Evolutionary conservation across 2,113 vertebrate genomes (phyloP).

Genomic region (Marmota monax): DNA sequence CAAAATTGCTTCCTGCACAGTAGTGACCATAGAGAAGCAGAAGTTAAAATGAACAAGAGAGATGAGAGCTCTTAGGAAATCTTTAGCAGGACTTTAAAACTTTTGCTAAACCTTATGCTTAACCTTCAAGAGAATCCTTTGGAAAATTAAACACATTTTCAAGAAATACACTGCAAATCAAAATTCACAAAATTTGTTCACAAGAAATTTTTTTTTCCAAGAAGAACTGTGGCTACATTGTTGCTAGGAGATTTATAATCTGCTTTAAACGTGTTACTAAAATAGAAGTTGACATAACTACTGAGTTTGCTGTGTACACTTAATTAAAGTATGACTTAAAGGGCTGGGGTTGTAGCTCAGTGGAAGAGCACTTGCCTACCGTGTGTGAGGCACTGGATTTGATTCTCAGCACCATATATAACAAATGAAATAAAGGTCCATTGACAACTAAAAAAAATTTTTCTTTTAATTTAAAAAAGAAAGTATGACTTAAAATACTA

Average conservation of each 20-base stretch:
- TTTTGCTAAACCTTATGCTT: slow-evolving; percentile 52
- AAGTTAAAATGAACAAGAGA: slow-evolving; percentile 68
- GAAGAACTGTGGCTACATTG: slow-evolving; percentile 41
- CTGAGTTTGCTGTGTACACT: slow-evolving; percentile 59
- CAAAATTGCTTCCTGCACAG: slow-evolving; percentile 82
- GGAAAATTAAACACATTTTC: slow-evolving; percentile 74
- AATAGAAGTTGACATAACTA: slow-evolving; percentile 70
- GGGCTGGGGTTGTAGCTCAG: no score
- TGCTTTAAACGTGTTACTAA: slow-evolving; percentile 60
- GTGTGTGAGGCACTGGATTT: no score
- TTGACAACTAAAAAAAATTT: no score
- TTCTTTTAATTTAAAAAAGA: not conserved
- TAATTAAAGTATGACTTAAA: slow-evolving; percentile 68
- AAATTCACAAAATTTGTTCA: slow-evolving; percentile 53
- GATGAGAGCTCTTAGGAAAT: slow-evolving; percentile 80
- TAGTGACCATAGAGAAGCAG: slow-evolving; percentile 80
- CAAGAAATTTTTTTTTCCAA: not conserved
- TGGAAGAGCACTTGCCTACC: no score
- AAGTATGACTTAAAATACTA: slow-evolving; percentile 66
- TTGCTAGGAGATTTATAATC: slow-evolving; percentile 64
- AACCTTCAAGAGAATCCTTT: slow-evolving; percentile 45
- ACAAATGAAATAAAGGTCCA: no score
- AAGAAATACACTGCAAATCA: slow-evolving; percentile 37
- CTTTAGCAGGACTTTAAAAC: slow-evolving; percentile 56
- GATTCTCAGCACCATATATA: no score